Evolutionary conservation across 1,140 invertebrate genomes (phyloP), one percentile per base, ranked within the genome.

Genomic region (Samia ricini): DNA sequence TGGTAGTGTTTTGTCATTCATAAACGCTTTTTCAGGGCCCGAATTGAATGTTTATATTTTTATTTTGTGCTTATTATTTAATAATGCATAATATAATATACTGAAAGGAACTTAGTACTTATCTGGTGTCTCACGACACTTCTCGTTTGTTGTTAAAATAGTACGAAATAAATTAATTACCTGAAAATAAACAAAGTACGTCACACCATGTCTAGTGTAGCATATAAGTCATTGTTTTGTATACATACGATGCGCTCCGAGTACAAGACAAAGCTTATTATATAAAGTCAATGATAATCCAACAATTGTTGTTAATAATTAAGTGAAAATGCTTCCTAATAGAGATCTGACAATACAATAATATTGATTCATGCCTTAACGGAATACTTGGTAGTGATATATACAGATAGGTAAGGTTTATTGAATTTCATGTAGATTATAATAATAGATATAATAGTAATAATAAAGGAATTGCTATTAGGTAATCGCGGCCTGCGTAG

Each of bases 241-340:
- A 21, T 15, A 8, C 6, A 22, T n/a, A n/a, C 7, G 1, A 52
- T 52, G 22, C 20, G 51, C 36, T 48, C 18, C 33, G 22, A 21
- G 20, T 22, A 52, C 22, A 48, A 48, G 18, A 52, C 19, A 22
- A 50, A 52, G 19, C 50, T 42, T 42, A 62, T 42, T 42, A 62
- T 29, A 23, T 57, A 59, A 74, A 74, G 83, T 85, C 81, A 86
- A 83, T 85, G 72, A 77, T 71, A 66, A 65, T 65, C 63, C 76
- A 88, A 86, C 85, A 86, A 84, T 89, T 87, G 85, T 68, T 84
- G 83, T 88, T 86, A 88, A 66, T 84, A 83, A 70, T 77, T 86
- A 89, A 85, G 79, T 81, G 72, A 83, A 81, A 76, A 88, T 85
- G 87, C 87, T 89, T 89, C 87, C 87, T 89, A 79, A 88, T 88